Evolutionary conservation across 37 sponge, comb jelly and placozoan genomes (phyloP).

Genomic region (Axinella damicornis): DNA sequence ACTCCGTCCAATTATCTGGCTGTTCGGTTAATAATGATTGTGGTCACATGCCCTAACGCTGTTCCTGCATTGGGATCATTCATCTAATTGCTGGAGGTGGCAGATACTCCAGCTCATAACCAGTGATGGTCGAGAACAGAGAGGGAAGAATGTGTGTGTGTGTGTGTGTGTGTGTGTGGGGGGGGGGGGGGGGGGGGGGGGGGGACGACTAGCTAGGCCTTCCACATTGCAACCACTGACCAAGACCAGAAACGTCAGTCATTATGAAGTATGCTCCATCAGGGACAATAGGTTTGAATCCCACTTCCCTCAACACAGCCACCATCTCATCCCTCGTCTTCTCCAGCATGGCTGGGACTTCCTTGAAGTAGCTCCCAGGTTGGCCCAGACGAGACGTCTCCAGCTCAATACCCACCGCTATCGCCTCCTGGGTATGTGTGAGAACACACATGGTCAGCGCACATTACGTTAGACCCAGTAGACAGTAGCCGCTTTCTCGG

Average conservation of each 20-base stretch:
- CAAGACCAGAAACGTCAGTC: constrained; percentile 79
- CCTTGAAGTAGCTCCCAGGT: constrained; percentile 82
- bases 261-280: constrained; percentile 96
- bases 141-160: too few species aligned
- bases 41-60: too few species aligned
- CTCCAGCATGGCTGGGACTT: constrained; percentile 54
- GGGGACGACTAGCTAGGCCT: background rate
- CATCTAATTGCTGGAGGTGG: too few species aligned
- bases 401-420: constrained; percentile 76
- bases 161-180: too few species aligned
- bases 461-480: too few species aligned
- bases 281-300: constrained; percentile 89
- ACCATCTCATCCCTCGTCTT: constrained; percentile 84
- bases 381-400: constrained; percentile 65
- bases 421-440: constrained; percentile 73
- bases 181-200: background rate
- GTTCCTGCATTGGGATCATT: too few species aligned
- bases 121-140: too few species aligned
- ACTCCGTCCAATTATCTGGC: too few species aligned
- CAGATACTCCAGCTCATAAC: too few species aligned
- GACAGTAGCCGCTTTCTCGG: too few species aligned
- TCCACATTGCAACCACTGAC: constrained; percentile 48
- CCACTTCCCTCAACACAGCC: constrained; percentile 81
- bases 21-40: too few species aligned
- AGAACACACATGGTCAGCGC: too few species aligned